These are phyloP conservation scores for Periophthalmus modestus DNA, from an alignment of 2,113 vertebrate species.

Conservation along the genomic window DNA sequence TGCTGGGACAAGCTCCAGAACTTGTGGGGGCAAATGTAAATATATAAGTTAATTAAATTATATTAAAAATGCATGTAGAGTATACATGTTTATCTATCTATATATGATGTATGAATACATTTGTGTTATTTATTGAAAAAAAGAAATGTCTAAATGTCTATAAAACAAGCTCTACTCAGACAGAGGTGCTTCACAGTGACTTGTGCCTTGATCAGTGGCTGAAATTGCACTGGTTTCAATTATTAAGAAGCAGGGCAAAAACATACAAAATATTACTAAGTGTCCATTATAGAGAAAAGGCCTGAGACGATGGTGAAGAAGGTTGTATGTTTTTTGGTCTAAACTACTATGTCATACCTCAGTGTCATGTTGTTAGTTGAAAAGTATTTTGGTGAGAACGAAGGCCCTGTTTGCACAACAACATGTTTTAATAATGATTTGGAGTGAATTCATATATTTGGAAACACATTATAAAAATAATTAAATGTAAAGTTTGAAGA, in stretches of 20 bases:
- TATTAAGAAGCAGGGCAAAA: background rate
- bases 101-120: conserved; percentile 80
- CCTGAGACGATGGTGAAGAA: background rate
- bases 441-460: no score
- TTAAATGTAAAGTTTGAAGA: no score
- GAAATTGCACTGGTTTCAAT: conserved; percentile 23
- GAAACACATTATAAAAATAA: no score
- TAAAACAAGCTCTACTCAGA: conserved; percentile 55
- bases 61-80: conserved; percentile 99
- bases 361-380: background rate
- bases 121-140: conserved; percentile 99
- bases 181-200: conserved; percentile 74
- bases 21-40: conserved; percentile 60
- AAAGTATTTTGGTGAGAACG: background rate
- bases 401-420: background rate
- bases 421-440: background rate
- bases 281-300: background rate
- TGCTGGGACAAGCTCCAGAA: conserved; percentile 25
- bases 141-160: conserved; percentile 58
- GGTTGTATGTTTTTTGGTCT: background rate
- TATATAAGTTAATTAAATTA: conserved; percentile 99
- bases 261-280: background rate
- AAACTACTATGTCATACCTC: background rate
- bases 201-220: conserved; percentile 68
- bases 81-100: conserved; percentile 91